A percentile compares a stretch with the other conserved stretches of the same genome.
Conservation (phyloP, 92 coral and sea anemone species). For the Epizoanthus fatuus region DNA sequence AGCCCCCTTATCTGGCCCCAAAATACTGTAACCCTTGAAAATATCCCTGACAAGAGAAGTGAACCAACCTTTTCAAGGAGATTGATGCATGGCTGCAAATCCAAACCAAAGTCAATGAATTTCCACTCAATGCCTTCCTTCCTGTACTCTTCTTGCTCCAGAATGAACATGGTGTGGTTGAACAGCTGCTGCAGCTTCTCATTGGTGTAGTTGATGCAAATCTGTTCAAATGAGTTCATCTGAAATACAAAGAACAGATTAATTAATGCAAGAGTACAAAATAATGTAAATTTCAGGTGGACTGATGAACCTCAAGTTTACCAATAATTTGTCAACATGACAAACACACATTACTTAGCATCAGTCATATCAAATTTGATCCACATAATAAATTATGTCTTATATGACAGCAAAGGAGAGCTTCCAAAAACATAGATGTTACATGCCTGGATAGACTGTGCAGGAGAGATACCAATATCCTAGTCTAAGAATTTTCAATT, state of each 20-base stretch:
- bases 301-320: too few species aligned
- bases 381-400: too few species aligned
- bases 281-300: too few species aligned
- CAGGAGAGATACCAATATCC: too few species aligned
- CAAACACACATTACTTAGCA: too few species aligned
- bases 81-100: slow-evolving; percentile 98
- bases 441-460: too few species aligned
- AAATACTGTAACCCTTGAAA: background rate
- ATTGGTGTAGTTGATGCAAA: slow-evolving; percentile 98
- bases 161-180: slow-evolving; percentile 98
- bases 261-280: too few species aligned
- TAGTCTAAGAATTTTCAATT: too few species aligned
- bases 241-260: slow-evolving; percentile 42
- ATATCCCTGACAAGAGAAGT: background rate
- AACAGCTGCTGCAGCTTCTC: slow-evolving; percentile 98
- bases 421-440: too few species aligned
- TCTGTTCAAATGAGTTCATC: slow-evolving; percentile 98
- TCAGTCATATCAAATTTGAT: too few species aligned
- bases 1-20: background rate
- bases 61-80: slow-evolving; percentile 87
- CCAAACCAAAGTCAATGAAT: slow-evolving; percentile 99
- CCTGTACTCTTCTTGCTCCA: slow-evolving; percentile 99
- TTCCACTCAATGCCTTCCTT: slow-evolving; percentile 99
- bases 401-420: too few species aligned
- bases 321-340: too few species aligned